A percentile compares a stretch with the other conserved stretches of the same genome.
These are phyloP conservation scores for Campoletis raptor DNA, from an alignment of 2,888 invertebrate genomes.

Conservation along the genomic window DNA sequence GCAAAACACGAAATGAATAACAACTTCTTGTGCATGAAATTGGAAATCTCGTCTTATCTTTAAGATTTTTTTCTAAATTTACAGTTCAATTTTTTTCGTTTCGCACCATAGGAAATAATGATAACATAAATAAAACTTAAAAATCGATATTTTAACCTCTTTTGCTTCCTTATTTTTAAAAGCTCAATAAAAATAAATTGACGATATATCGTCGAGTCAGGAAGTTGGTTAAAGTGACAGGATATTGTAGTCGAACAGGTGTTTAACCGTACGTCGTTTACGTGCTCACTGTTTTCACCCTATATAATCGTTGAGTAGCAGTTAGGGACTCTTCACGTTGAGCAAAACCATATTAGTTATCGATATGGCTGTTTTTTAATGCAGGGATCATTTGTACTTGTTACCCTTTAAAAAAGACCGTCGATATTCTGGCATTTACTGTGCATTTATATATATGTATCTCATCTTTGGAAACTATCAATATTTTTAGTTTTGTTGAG, in stretches of 20 bases:
- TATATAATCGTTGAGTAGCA: constrained; percentile 61
- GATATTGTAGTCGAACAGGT: constrained; percentile 42
- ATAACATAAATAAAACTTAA: not conserved
- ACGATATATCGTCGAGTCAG: constrained; percentile 31
- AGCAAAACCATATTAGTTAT: constrained; percentile 54
- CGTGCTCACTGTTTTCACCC: constrained; percentile 17
- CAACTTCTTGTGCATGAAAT: no score
- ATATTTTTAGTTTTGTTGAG: constrained; percentile 2
- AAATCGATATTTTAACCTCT: not conserved
- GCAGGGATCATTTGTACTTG: constrained; percentile 73
- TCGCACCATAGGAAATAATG: not conserved
- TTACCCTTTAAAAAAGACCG: constrained; percentile 70
- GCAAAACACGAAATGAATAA: no score
- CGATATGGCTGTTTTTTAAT: constrained; percentile 12
- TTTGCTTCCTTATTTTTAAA: not conserved
- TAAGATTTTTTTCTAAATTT: no score
- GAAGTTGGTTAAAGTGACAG: constrained; percentile 29
- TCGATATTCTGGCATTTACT: constrained; percentile 56
- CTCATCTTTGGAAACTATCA: constrained; percentile 19
- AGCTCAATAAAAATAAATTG: not conserved
- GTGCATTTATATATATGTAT: constrained; percentile 42
- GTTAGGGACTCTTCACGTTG: constrained; percentile 22
- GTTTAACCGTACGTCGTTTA: constrained; percentile 38
- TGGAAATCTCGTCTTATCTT: no score
- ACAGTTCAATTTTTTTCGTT: not conserved